Evolutionary conservation across 2,113 vertebrate species (phyloP), one percentile per base, ranked within the genome.

Genomic region (Scolopax mira): DNA sequence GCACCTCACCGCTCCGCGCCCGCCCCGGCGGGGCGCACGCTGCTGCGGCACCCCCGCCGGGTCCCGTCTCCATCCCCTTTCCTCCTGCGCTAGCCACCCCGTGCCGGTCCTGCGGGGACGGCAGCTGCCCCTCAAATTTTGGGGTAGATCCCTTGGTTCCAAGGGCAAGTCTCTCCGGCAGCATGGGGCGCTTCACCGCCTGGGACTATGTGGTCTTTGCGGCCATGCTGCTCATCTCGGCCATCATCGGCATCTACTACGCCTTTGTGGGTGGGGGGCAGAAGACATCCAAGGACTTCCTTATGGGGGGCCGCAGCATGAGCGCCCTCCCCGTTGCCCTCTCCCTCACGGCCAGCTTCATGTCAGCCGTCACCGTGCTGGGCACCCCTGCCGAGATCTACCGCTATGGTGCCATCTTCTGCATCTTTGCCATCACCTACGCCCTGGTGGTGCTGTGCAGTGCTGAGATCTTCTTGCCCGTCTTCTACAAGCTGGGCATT

Each of bases 121-220:
- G 39, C 54, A 42, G 62, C 64, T 7, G 23, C 49, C 16, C 13
- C 54, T 72, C 67, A 48, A 58, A 49, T 52, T 90, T 65, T 18
- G 46, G n/a, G 31, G 6, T 64, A 66, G n/a, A 23, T 48, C 39
- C 13, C 13, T 64, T 31, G 31, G 24, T 49, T 55, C 42, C 74
- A 2, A 55, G 55, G 4, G n/a, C 12, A 6, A 65, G 42, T 31
- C 42, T 18, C 21, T 39, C 44, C 9, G 9, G 49, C 22, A 83
- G 13, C 13, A 82, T 95, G 15, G 96, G 85, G 35, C 91, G 93
- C 73, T 99, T 99, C 86, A 85, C 62, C 8, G 88, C 89, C 37
- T 98, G 98, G 97, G 99, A 99, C 98, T 99, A 99, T n/a, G 96
- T 98, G 94, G 99, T 99, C 72, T 99, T 99, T 66, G 98, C 96